Conservation (phyloP, 1,140 invertebrate species). For the Cylas formicarius region DNA sequence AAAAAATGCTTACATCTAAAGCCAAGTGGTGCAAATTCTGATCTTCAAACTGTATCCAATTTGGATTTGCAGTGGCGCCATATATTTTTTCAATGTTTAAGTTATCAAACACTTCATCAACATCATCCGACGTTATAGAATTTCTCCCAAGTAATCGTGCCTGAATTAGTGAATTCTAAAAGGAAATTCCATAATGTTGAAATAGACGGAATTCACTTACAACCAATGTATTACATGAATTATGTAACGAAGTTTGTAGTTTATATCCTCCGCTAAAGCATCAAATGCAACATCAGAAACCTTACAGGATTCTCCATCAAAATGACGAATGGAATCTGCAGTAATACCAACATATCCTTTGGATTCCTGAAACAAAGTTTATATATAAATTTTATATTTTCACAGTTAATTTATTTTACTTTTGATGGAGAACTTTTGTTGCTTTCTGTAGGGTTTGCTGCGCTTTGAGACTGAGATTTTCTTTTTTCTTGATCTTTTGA, state of each 20-base stretch:
- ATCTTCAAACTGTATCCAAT: constrained; percentile 32
- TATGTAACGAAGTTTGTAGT: constrained; percentile 39
- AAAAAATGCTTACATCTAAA: constrained; percentile 33
- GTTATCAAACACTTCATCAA: constrained; percentile 34
- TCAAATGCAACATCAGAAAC: constrained; percentile 34
- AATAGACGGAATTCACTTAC: no score
- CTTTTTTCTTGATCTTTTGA: constrained; percentile 29
- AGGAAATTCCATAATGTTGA: no score
- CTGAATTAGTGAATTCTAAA: constrained; percentile 36
- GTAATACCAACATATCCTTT: constrained; percentile 34
- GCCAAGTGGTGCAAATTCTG: constrained; percentile 30
- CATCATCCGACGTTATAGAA: constrained; percentile 29
- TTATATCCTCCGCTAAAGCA: constrained; percentile 36
- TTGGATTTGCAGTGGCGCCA: constrained; percentile 31
- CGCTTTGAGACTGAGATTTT: constrained; percentile 21
- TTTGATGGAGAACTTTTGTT: constrained; percentile 30
- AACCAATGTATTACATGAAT: constrained; percentile 40
- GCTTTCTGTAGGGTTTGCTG: constrained; percentile 16
- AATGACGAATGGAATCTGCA: constrained; percentile 27
- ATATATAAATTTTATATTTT: constrained; percentile 6
- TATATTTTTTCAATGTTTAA: constrained; percentile 36
- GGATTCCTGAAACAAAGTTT: constrained; percentile 28
- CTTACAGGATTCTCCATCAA: constrained; percentile 29
- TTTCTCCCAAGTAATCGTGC: constrained; percentile 32
- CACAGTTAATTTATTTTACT: constrained; percentile 16